Percentiles rank a stretch among this genome's conserved stretches.
These are phyloP conservation scores for Diplazon laetatorius DNA, from an alignment of 2,888 invertebrate genomes.

Conservation along the genomic window DNA sequence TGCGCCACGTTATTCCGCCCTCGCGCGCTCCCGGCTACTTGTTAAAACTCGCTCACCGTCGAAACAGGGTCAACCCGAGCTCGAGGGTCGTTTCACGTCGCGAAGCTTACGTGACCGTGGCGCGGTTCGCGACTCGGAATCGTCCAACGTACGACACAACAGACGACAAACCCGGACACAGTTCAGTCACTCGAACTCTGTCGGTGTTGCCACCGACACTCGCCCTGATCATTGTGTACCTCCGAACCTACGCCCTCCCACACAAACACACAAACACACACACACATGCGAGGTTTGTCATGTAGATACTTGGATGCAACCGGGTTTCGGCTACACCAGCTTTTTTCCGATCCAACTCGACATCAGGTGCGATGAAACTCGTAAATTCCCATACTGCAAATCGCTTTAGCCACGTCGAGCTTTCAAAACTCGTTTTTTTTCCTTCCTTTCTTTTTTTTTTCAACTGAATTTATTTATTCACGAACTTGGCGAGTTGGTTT, in stretches of 20 bases:
- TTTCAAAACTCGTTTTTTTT: conserved; percentile 4
- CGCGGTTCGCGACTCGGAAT: conserved; percentile 28
- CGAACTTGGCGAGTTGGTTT: too few species aligned
- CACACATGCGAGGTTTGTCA: not conserved
- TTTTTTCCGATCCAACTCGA: too few species aligned
- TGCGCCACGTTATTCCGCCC: conserved; percentile 3
- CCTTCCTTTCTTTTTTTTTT: conserved; percentile 5
- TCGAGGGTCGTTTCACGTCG: conserved; percentile 39
- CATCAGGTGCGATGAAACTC: conserved; percentile 42
- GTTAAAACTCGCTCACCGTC: conserved; percentile 44
- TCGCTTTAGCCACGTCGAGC: conserved; percentile 39
- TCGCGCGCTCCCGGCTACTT: conserved; percentile 34
- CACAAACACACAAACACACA: not conserved
- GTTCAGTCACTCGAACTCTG: not conserved
- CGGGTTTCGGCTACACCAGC: too few species aligned
- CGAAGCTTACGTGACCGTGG: conserved; percentile 50
- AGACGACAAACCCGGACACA: not conserved
- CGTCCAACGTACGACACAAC: not conserved
- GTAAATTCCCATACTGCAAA: conserved; percentile 34
- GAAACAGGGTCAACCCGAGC: conserved; percentile 54
- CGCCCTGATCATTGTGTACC: too few species aligned
- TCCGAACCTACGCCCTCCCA: too few species aligned
- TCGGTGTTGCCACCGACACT: too few species aligned
- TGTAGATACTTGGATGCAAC: not conserved
- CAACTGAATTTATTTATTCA: not conserved